A percentile compares a stretch with the other conserved stretches of the same genome.
phyloP scores from a whole-genome alignment of 2,888 invertebrate genomes.

The Himalopsyche anomala region DNA sequence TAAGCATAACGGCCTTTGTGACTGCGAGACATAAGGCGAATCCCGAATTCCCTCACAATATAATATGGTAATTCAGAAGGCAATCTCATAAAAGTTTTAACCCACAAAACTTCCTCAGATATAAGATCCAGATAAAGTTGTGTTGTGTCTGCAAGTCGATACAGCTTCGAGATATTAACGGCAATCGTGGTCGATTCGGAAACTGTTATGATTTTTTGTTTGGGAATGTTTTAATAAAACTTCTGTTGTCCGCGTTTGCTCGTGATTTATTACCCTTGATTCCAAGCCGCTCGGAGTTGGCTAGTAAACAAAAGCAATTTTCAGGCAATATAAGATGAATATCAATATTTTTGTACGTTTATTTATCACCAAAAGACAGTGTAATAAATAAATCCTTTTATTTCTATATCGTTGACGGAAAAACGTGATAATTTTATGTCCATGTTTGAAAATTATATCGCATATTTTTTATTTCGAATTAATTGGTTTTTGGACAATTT shows the following conservation, averaged over 20 bases:
- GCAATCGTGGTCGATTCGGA: conserved; percentile 29
- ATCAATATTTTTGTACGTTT: neutral
- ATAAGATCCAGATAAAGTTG: conserved; percentile 35
- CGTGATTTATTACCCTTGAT: conserved; percentile 29
- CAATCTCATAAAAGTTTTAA: conserved; percentile 40
- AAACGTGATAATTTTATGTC: too few relatives aligned
- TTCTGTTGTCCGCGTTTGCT: conserved; percentile 9
- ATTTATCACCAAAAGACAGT: neutral
- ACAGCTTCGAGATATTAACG: conserved; percentile 17
- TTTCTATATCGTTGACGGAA: neutral
- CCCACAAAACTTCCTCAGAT: conserved; percentile 14
- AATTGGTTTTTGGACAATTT: too few relatives aligned
- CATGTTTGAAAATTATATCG: too few relatives aligned
- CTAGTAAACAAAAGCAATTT: conserved; percentile 42
- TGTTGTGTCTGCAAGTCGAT: conserved; percentile 31
- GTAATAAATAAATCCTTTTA: neutral
- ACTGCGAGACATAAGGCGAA: conserved; percentile 37
- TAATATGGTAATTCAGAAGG: conserved; percentile 40
- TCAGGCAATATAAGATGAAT: conserved; percentile 32
- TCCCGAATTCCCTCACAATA: conserved; percentile 19
- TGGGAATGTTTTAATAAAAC: conserved; percentile 37
- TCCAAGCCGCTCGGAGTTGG: neutral
- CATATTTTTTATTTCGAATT: too few relatives aligned
- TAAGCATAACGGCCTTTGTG: conserved; percentile 26
- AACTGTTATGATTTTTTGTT: conserved; percentile 35